Base-by-base conservation (phyloP, 2,888 invertebrate genomes). In the Phalera bucephala region DNA sequence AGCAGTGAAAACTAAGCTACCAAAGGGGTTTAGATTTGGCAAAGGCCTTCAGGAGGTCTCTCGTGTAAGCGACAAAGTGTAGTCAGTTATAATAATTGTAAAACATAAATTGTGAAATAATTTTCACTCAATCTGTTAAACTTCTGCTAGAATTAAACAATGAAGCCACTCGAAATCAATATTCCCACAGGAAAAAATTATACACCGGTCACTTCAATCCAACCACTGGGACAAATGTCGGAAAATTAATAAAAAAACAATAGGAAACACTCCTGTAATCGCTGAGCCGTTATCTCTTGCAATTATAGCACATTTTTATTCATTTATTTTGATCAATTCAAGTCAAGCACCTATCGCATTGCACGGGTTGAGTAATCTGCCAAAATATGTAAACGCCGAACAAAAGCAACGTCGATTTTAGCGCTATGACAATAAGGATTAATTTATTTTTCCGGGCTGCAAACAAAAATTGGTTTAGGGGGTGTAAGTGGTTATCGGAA, bases 331-430 rank as follows among this genome's bases (percentile, higher is more conserved):
- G 75, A 79, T 77, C 79, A 72, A 66, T 67, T 69, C 68, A 68
- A 72, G 82, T 86, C 83, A 85, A 87, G 87, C 72, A 76, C 68
- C 73, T 75, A 84, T 86, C 85, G 80, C 72, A 59, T 80, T 71
- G 80, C 79, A 64, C 45, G 52, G 61, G 61, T 58, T 63, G 55
- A 57, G 56, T 45, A 52, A 40, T 54, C 47, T 21, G 52, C 65
- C 35, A 61, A 15, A 4, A 25, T 44, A 31, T 37, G 21, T 25
- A 28, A 36, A 10, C 31, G 40, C 6, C 12, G 20, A 1, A n/a
- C 0, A 17, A 25, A 46, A 37, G 26, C 9, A 6, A 21, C 30
- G n/a, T 33, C 3, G 36, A 33, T 64, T 23, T 37, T 76, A 72
- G 5, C 0, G 0, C 0, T 0, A 13, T n/a, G 1, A 0, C 0